These are phyloP conservation scores for Parnassius glacialis DNA, from an alignment of 2,888 invertebrate genomes.

Conservation along the genomic window DNA sequence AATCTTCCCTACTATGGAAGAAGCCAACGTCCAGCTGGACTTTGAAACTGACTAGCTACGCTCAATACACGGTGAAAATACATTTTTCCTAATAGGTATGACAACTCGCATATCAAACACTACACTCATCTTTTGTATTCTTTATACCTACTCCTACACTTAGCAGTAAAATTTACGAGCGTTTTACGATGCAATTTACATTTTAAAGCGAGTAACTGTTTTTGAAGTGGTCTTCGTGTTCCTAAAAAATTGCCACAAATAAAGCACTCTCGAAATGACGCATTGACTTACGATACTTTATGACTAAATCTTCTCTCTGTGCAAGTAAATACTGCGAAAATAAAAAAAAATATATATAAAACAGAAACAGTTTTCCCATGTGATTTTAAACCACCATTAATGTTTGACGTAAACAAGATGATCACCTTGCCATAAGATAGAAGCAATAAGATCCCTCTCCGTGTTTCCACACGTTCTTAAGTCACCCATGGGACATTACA, in stretches of 20 bases:
- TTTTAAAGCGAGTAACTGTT: slow-evolving; percentile 59
- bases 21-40: not conserved
- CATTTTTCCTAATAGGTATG: no score
- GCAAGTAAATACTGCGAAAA: no score
- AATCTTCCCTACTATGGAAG: no score
- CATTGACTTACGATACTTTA: not conserved
- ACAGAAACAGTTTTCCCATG: no score
- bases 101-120: no score
- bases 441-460: no score
- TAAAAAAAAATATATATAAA: no score
- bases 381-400: no score
- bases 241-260: slow-evolving; percentile 31
- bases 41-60: not conserved
- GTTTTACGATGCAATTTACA: slow-evolving; percentile 67
- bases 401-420: no score
- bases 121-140: slow-evolving; percentile 35
- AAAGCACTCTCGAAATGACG: slow-evolving; percentile 13
- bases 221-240: slow-evolving; percentile 44
- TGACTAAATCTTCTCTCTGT: not conserved
- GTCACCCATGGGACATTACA: no score
- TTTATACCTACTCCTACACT: slow-evolving; percentile 45
- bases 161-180: slow-evolving; percentile 52
- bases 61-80: not conserved
- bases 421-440: no score
- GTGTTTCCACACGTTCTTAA: no score